Conservation (phyloP, 2,888 invertebrate species). For the Automeris io region DNA sequence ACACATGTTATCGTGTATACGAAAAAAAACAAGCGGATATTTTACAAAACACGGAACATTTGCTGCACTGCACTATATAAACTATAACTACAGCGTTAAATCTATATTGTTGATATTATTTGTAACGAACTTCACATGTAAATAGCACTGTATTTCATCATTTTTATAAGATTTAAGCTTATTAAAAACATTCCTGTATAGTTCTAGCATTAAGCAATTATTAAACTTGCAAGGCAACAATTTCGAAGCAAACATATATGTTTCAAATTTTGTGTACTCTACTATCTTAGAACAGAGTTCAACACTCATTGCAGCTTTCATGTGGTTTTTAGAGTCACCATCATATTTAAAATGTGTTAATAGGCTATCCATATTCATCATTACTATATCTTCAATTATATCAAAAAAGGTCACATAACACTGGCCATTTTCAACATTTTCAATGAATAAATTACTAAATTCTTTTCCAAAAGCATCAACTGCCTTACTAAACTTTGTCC, state of each 20-base stretch:
- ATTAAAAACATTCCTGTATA: slow-evolving; percentile 17
- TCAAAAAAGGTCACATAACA: neutral
- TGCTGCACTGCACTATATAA: too few species aligned
- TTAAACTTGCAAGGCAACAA: slow-evolving; percentile 20
- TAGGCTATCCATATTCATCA: neutral
- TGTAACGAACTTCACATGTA: slow-evolving; percentile 22
- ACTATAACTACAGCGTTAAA: neutral
- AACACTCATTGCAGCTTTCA: too few species aligned
- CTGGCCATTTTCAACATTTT: slow-evolving; percentile 17
- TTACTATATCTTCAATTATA: neutral
- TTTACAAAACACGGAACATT: too few species aligned
- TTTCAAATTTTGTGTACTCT: slow-evolving; percentile 14
- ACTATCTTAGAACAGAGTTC: slow-evolving; percentile 9
- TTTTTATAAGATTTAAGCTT: slow-evolving; percentile 21
- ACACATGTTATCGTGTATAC: too few species aligned
- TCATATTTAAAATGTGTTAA: neutral
- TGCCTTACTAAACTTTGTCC: slow-evolving; percentile 9
- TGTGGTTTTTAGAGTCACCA: too few species aligned
- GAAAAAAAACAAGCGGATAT: too few species aligned
- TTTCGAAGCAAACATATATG: slow-evolving; percentile 23
- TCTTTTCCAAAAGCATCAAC: slow-evolving; percentile 20
- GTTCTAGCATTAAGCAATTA: slow-evolving; percentile 8
- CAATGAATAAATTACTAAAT: slow-evolving; percentile 21
- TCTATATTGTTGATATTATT: slow-evolving; percentile 14
- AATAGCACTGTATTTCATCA: slow-evolving; percentile 22